Base-by-base conservation (phyloP, 2,797 vertebrate species). In the Hemitrygon akajei region DNA sequence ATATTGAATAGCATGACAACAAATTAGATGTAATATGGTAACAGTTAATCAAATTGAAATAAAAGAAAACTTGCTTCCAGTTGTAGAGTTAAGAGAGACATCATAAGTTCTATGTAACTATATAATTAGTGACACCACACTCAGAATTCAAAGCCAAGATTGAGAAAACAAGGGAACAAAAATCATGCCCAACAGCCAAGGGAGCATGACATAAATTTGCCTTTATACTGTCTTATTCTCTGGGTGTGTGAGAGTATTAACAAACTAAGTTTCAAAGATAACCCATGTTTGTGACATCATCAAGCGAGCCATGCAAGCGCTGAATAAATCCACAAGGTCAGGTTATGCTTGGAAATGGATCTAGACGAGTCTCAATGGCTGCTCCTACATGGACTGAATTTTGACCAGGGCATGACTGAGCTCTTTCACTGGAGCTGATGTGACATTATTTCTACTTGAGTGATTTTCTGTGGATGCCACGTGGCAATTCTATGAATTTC, bases 401-500 rank as follows among this genome's bases (percentile, higher is more conserved):
- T 14, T 89, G n/a, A 87, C 30, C 58, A 63, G 84, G 14, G 16
- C 37, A 34, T 66, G 86, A 89, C 60, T 89, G 86, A 66, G 58
- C 60, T 89, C n/a, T 89, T 66, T 89, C 58, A 66, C 30, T 37
- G 63, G 2, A 69, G 86, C 60, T 89, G 60, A 89, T 66, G 14
- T 89, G 60, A 69, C 16, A 89, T 22, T 69, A 89, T 89, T 89
- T 89, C 60, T 66, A 89, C 86, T 89, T 89, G 86, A 89, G 16
- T 89, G 63, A 18, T 18, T 69, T 63, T 89, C n/a, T 89, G 14
- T 87, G 60, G 60, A 69, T 69, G 60, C 69, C 60, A 16, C 22
- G 18, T 63, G 47, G 9, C n/a, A 89, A 37, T 18, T 34, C n/a
- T 66, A 69, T 69, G 63, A 89, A 89, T 89, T 89, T 89, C 63